Evolutionary conservation across 2,797 vertebrate species (phyloP).

Genomic region (Clamator glandarius): DNA sequence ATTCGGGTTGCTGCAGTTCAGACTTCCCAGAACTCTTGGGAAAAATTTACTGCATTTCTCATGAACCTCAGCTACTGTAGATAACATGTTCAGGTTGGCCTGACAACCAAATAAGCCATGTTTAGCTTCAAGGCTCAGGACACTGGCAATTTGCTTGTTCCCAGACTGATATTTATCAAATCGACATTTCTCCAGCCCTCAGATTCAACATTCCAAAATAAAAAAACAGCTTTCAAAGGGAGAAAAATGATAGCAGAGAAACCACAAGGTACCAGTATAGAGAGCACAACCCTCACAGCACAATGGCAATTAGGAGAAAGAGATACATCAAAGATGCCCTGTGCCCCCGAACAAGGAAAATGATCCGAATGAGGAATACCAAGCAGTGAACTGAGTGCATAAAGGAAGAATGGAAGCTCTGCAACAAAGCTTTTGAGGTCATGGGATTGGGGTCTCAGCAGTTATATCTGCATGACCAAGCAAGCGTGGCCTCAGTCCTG

Average conservation of each 20-base stretch:
- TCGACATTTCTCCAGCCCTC: background rate
- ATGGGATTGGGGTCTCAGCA: slow-evolving; percentile 59
- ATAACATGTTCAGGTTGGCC: slow-evolving; percentile 63
- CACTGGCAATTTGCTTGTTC: slow-evolving; percentile 3
- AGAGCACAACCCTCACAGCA: background rate
- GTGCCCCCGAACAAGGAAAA: background rate
- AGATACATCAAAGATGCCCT: background rate
- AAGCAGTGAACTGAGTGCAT: slow-evolving; percentile 54
- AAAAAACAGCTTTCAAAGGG: background rate
- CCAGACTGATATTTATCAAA: slow-evolving; percentile 60
- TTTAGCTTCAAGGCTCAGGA: slow-evolving; percentile 55
- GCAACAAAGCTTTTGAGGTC: slow-evolving; percentile 68
- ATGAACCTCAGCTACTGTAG: slow-evolving; percentile 56
- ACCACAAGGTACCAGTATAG: background rate
- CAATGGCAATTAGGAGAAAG: slow-evolving; percentile 15
- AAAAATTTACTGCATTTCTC: slow-evolving; percentile 64
- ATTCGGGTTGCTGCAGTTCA: background rate
- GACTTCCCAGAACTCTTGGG: slow-evolving; percentile 36
- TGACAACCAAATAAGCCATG: slow-evolving; percentile 61
- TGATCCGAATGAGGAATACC: background rate
- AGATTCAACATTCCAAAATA: background rate
- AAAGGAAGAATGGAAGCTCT: slow-evolving; percentile 57
- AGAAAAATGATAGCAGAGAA: background rate
- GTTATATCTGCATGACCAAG: slow-evolving; percentile 65
- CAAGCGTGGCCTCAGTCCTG: slow-evolving; percentile 18